Evolutionary conservation across 2,113 vertebrate genomes (phyloP), one percentile per base, ranked within the genome.

Genomic region (Rhinolophus ferrumequinum): DNA sequence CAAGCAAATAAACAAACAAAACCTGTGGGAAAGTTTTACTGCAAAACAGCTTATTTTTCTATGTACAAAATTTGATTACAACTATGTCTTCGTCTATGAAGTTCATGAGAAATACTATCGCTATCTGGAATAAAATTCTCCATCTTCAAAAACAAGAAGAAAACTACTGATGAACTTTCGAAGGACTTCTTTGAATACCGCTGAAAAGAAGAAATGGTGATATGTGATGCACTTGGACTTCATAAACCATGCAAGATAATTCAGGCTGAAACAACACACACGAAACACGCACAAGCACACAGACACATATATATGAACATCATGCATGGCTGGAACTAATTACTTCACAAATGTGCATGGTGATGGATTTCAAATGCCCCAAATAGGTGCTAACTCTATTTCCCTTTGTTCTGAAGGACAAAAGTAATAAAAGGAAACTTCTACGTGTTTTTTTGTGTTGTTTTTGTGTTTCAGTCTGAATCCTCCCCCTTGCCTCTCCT

Each of bases 11-110:
- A n/a, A 72, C 8, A 11, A 19, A 64, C 6, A 93, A 95, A 69
- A 16, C 89, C 81, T 19, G 0, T 85, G 76, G 92, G 95, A 93
- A 13, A 90, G 44, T 58, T 81, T 80, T 41, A 95, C 58, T 95
- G 90, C 8, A 90, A 88, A 91, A 69, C 35, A 22, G 22, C 70
- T 94, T 58, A 91, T 95, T 96, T 44, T 95, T 93, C 52, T 92
- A 73, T 50, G n/a, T 22, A 91, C 44, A 92, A 67, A 93, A 84
- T 80, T 97, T 96, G 84, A 80, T 88, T 95, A 90, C 44, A 93
- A 52, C 52, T 79, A 67, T 54, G 18, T 38, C 38, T 93, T 84
- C 62, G 35, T 93, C 62, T 94, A 64, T 76, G 81, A 90, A 73
- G 67, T 94, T 50, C 44, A 58, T 13, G 28, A 94, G 24, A 91